Evolutionary conservation across 2,888 invertebrate genomes (phyloP), one percentile per base, ranked within the genome.

Genomic region (Yponomeuta evonymella): DNA sequence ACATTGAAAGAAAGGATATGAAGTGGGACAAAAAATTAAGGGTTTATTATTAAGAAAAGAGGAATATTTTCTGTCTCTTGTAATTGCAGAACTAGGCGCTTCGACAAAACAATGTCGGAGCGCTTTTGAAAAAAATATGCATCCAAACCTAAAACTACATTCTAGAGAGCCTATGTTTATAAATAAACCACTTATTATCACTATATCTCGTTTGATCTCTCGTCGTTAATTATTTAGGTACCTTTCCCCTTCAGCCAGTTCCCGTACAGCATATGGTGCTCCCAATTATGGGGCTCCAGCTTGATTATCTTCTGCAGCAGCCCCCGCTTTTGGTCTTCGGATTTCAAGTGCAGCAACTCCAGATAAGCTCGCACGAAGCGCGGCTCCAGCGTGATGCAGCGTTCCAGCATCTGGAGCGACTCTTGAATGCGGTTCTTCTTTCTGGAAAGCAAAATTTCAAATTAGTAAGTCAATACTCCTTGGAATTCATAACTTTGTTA

Each of bases 221-320:
- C 23, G 23, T 23, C 23, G 23, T 23, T 23, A 23, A 23, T 23
- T 23, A 23, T 23, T 23, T 23, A 23, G 33, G 33, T 79, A 95
- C 95, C 94, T 89, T 94, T 94, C 72, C 94, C 94, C 73, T 93
- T 93, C 43, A 95, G 92, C 95, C 96, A 96, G 75, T 95, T 94
- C 51, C 95, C 96, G 79, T 95, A 96, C 74, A 95, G 93, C 65
- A 95, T 93, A 58, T 94, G 93, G 78, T 95, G 94, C 78, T 95
- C 95, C 78, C 95, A 95, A 81, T 95, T 95, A 70, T 84, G 86
- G 0, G 95, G 95, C 76, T 96, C 95, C 70, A 96, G 84, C 58
- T 93, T 90, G n/a, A 95, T 89, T 33, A 95, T 93, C 80, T 93
- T 94, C 75, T 93, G 92, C 69, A 96, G 83, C 23, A 95, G 87